Evolutionary conservation across 2,797 vertebrate genomes (phyloP).

Genomic region (Leptodactylus fallax): DNA sequence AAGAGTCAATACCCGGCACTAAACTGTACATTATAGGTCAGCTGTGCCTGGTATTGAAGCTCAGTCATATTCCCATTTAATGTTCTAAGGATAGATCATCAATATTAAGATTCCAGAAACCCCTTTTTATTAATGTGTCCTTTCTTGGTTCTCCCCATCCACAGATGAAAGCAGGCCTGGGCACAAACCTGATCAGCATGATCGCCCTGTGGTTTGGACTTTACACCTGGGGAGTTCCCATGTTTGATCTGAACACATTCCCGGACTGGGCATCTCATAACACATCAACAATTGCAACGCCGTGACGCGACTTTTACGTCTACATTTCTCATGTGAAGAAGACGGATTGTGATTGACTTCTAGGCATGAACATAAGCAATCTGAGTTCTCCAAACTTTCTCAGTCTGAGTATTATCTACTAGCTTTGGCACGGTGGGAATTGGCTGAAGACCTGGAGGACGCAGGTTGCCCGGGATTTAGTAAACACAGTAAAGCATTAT

Average conservation of each 20-base stretch:
- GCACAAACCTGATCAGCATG: constrained; percentile 61
- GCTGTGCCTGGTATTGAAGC: too few species aligned
- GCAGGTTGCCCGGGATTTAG: background rate
- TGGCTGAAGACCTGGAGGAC: background rate
- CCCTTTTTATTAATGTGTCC: too few species aligned
- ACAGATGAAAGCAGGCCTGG: constrained; percentile 63
- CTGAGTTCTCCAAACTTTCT: background rate
- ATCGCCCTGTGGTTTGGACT: constrained; percentile 53
- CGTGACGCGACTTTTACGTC: background rate
- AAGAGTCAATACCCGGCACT: too few species aligned
- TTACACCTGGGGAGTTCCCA: constrained; percentile 61
- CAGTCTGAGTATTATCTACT: background rate
- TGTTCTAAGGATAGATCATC: too few species aligned
- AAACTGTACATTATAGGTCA: too few species aligned
- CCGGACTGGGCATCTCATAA: constrained; percentile 57
- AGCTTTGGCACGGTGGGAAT: background rate
- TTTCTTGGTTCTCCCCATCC: background rate
- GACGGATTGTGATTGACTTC: constrained; percentile 9
- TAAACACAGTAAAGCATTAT: background rate
- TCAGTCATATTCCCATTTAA: too few species aligned
- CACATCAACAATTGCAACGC: constrained; percentile 15
- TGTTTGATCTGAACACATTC: constrained; percentile 57
- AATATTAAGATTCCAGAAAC: too few species aligned
- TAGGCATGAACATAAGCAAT: background rate
- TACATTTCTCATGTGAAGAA: constrained; percentile 12